A percentile compares a stretch with the other conserved stretches of the same genome.
Conservation (phyloP, 2,888 invertebrate genomes). For the Hypselothyrea guttata region DNA sequence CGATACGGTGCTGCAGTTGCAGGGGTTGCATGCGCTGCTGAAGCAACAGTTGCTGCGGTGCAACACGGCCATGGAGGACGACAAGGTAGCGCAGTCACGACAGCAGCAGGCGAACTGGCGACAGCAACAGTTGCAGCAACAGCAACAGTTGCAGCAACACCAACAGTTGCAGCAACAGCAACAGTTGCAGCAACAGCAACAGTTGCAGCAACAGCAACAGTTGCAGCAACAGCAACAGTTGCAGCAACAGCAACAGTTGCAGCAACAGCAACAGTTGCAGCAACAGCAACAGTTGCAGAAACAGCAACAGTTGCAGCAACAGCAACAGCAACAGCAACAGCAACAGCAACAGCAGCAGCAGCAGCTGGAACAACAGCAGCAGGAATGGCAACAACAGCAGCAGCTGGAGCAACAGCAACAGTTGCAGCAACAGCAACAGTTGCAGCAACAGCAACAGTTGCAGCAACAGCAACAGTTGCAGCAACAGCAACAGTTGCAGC, state of each 20-base stretch:
- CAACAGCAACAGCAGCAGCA: neutral
- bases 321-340: neutral
- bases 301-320: neutral
- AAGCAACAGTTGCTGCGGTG: constrained; percentile 26
- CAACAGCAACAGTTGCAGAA: neutral
- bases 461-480: neutral
- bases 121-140: too few relatives aligned
- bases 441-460: constrained; percentile 1
- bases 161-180: constrained; percentile 2
- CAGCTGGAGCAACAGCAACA: neutral
- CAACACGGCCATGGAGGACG: too few relatives aligned
- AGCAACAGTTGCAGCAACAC: constrained; percentile 7
- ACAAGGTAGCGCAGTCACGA: neutral
- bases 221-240: neutral
- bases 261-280: neutral
- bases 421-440: constrained; percentile 4
- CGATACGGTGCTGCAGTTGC: constrained; percentile 21
- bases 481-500: too few relatives aligned
- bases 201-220: neutral
- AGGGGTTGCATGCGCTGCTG: constrained; percentile 21
- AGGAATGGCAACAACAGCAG: neutral
- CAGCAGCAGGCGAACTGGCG: neutral
- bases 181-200: too few relatives aligned
- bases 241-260: neutral
- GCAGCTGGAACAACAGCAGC: neutral